These are phyloP conservation scores for Deilephila porcellus DNA, from an alignment of 2,888 invertebrate genomes.

Conservation along the genomic window DNA sequence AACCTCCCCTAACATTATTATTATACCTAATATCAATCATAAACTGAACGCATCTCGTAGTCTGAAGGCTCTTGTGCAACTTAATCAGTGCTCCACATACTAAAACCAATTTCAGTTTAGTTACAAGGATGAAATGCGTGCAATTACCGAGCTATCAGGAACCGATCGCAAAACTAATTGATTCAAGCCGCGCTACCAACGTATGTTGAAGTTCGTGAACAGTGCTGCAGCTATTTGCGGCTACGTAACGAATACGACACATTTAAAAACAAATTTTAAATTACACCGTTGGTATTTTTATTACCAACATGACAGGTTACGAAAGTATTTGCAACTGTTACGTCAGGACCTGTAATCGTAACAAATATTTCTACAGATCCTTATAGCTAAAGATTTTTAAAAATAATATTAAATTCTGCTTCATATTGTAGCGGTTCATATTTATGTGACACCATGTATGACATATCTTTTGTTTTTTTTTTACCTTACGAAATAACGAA, in stretches of 20 bases:
- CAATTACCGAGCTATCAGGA: slow-evolving; percentile 42
- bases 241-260: background rate
- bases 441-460: too few relatives aligned
- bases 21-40: background rate
- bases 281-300: too few relatives aligned
- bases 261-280: background rate
- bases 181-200: slow-evolving; percentile 11
- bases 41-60: background rate
- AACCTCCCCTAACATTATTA: too few relatives aligned
- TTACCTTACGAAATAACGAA: too few relatives aligned
- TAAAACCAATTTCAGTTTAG: slow-evolving; percentile 1
- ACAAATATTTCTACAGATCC: too few relatives aligned
- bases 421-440: too few relatives aligned
- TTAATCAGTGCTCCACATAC: slow-evolving; percentile 10
- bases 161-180: slow-evolving; percentile 42
- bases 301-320: too few relatives aligned
- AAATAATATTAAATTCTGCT: too few relatives aligned
- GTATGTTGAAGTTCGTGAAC: slow-evolving; percentile 12
- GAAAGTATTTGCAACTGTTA: too few relatives aligned
- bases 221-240: background rate
- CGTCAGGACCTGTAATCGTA: too few relatives aligned
- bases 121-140: slow-evolving; percentile 26
- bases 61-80: background rate
- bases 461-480: too few relatives aligned
- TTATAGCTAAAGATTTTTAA: too few relatives aligned